Percentiles rank a stretch among this genome's conserved stretches.
Conservation (phyloP, 2,797 vertebrate genomes). For the Coranthus polyacanthus region DNA sequence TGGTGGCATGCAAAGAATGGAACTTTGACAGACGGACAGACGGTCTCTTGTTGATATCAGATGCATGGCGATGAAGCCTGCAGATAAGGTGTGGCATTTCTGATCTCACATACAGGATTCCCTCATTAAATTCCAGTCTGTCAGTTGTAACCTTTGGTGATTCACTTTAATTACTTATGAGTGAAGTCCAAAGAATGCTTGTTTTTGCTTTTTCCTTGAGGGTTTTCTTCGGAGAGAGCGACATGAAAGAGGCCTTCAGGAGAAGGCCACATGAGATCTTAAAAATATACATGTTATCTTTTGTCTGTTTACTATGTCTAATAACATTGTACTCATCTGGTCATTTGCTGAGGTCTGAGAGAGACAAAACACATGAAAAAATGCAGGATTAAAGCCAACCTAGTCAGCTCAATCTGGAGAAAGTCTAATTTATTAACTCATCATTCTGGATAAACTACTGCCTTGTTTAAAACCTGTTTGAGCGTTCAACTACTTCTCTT, state of each 20-base stretch:
- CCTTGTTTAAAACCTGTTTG: background rate
- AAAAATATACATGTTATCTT: slow-evolving; percentile 4
- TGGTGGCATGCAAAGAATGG: slow-evolving; percentile 71
- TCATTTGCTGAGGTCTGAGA: too few species aligned
- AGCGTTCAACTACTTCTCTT: background rate
- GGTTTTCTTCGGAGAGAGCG: background rate
- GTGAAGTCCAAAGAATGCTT: background rate
- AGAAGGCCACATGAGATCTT: slow-evolving; percentile 2
- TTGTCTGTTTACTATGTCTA: background rate
- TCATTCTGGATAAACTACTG: too few species aligned
- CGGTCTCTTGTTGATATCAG: slow-evolving; percentile 60
- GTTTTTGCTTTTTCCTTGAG: background rate
- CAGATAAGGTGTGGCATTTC: slow-evolving; percentile 67
- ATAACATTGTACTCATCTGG: background rate
- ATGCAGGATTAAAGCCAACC: too few species aligned
- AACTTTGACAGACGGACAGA: slow-evolving; percentile 50
- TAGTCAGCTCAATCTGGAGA: background rate
- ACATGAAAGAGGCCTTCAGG: background rate
- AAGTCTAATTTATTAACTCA: background rate
- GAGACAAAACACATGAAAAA: slow-evolving; percentile 1
- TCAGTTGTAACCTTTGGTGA: slow-evolving; percentile 15
- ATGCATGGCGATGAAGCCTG: slow-evolving; percentile 36
- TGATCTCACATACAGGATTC: slow-evolving; percentile 31
- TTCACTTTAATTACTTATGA: slow-evolving; percentile 8
- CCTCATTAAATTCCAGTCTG: slow-evolving; percentile 45